These are phyloP conservation scores for Torymus auratus DNA, from an alignment of 2,888 invertebrate species.

Conservation along the genomic window DNA sequence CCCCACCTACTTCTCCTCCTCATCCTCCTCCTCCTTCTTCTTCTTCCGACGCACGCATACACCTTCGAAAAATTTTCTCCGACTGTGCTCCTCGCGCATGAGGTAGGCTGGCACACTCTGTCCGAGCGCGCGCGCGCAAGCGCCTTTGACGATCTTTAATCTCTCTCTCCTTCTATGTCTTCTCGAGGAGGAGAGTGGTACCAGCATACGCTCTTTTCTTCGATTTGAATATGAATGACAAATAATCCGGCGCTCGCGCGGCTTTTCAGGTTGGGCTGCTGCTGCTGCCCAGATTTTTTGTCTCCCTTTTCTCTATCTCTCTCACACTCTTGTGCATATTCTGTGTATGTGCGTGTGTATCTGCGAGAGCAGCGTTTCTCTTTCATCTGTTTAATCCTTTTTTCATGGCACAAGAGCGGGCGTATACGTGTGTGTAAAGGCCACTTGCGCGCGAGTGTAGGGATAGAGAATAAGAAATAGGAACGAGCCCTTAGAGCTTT, in stretches of 20 bases:
- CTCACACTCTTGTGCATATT: not conserved
- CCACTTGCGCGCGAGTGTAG: too few species aligned
- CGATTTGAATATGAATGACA: constrained; percentile 50
- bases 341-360: too few species aligned
- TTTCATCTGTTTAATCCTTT: too few species aligned
- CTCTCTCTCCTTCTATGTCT: constrained; percentile 11
- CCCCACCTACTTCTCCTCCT: constrained; percentile 22
- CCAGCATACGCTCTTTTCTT: constrained; percentile 35
- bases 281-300: constrained; percentile 15
- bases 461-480: too few species aligned
- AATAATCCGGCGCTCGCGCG: constrained; percentile 39
- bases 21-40: constrained; percentile 23
- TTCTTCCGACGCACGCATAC: constrained; percentile 38
- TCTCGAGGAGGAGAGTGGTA: not conserved
- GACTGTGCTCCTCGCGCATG: too few species aligned
- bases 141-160: constrained; percentile 57
- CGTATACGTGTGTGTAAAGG: too few species aligned
- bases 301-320: constrained; percentile 10
- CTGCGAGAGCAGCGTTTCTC: too few species aligned
- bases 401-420: too few species aligned
- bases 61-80: constrained; percentile 24
- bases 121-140: constrained; percentile 30
- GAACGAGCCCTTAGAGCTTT: too few species aligned
- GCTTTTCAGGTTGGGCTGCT: constrained; percentile 5
- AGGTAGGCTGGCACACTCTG: too few species aligned